Base-by-base conservation (phyloP, 2,797 vertebrate species). In the Scyliorhinus canicula region DNA sequence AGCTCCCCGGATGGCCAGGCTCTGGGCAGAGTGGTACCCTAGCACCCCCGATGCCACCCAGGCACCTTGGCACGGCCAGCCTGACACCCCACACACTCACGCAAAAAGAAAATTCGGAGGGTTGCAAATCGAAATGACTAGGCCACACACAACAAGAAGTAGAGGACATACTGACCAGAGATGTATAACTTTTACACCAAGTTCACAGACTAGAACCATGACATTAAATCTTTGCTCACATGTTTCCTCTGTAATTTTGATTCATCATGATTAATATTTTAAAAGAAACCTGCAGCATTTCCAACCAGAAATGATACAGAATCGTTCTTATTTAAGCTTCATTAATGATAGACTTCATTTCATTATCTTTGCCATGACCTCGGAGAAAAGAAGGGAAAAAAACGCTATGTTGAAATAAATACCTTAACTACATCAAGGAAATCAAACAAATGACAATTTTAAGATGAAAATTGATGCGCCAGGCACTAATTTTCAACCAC, bases 251-350 rank as follows among this genome's bases (percentile, higher is more conserved):
- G 50, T 94, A 94, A 94, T 71, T 74, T 94, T 44, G 93, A 94
- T 94, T 94, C 67, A 74, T 71, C 93, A 52, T 74, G 44, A 94
- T 94, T 74, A 94, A 94, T 94, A 94, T 94, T 94, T 94, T 71
- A 94, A 93, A 47, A 71, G 93, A 94, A 94, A 74, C 93, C 93
- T 74, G 65, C 93, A 94, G 93, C 93, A 94, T 94, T 94, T 74
- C 74, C 40, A 74, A 74, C 65, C 19, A 35, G 63, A 69, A 67
- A 67, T 93, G 69, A 44, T 35, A 69, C 93, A 93, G 65, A 28
- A 94, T 52, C 28, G 71, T 65, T 71, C 50, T 94, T 94, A 71
- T 94, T 94, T 94, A 71, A 74, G 50, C 67, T 71, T 94, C 93
- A 71, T 69, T 94, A 94, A 94, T 55, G 47, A 28, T 50, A 31